These are phyloP conservation scores for Lysandra coridon DNA, from an alignment of 2,888 invertebrate genomes.

Conservation along the genomic window DNA sequence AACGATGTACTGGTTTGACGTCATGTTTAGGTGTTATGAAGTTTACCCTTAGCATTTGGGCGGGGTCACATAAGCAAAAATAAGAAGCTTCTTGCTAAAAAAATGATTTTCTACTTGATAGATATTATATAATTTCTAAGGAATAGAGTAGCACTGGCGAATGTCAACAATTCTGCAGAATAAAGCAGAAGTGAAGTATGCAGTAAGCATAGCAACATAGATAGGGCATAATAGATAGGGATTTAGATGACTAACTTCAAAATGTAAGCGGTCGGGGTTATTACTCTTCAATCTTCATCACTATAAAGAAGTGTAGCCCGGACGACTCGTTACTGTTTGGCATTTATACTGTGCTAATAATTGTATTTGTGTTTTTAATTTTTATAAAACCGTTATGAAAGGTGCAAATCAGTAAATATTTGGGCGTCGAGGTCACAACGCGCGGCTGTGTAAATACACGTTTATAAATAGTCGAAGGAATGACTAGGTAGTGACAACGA, in stretches of 20 bases:
- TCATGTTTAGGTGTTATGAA: neutral
- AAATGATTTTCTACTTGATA: no score
- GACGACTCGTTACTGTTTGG: neutral
- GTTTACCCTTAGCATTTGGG: neutral
- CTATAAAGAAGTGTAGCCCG: neutral
- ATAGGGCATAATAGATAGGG: no score
- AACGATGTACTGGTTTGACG: neutral
- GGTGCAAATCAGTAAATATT: constrained; percentile 5
- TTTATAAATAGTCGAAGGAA: neutral
- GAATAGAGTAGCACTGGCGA: no score
- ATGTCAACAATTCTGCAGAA: no score
- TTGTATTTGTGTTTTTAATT: neutral
- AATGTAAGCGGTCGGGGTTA: no score
- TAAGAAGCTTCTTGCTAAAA: no score
- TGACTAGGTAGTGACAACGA: neutral
- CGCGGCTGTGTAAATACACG: constrained; percentile 13
- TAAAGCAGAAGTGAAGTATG: no score
- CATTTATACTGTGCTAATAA: neutral
- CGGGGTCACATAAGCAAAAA: no score
- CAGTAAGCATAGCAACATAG: no score
- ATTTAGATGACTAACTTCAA: no score
- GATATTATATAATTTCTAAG: no score
- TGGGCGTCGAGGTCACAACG: neutral
- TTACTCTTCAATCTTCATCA: no score
- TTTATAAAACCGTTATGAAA: constrained; percentile 3